A percentile compares a stretch with the other conserved stretches of the same genome.
These are phyloP conservation scores for Hypolimnas misippus DNA, from an alignment of 2,888 invertebrate species.

Conservation along the genomic window DNA sequence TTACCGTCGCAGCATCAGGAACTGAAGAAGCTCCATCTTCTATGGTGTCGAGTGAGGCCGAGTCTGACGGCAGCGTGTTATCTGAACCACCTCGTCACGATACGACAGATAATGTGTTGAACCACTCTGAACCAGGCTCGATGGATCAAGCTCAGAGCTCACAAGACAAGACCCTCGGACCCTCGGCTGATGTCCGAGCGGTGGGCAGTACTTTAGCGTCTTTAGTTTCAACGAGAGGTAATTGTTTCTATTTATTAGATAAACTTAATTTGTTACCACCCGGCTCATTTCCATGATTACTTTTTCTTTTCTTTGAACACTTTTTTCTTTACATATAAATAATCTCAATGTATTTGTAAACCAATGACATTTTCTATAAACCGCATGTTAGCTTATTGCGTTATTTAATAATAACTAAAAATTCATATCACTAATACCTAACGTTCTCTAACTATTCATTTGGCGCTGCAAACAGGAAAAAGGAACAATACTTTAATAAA, in stretches of 20 bases:
- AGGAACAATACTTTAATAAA: neutral
- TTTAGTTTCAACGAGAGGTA: slow-evolving; percentile 69
- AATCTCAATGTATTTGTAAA: too few species aligned
- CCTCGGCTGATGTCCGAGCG: slow-evolving; percentile 60
- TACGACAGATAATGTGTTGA: slow-evolving; percentile 43
- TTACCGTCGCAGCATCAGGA: slow-evolving; percentile 50
- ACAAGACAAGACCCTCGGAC: slow-evolving; percentile 53
- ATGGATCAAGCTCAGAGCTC: slow-evolving; percentile 47
- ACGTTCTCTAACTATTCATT: neutral
- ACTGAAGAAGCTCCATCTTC: slow-evolving; percentile 78
- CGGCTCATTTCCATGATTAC: too few species aligned
- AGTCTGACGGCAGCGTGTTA: slow-evolving; percentile 72
- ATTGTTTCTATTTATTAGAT: too few species aligned
- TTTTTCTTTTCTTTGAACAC: too few species aligned
- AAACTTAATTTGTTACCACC: neutral
- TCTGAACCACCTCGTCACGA: slow-evolving; percentile 65
- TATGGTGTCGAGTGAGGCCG: slow-evolving; percentile 78
- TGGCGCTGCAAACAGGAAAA: slow-evolving; percentile 11
- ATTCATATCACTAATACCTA: slow-evolving; percentile 7
- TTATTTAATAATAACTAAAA: neutral
- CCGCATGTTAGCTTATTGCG: neutral
- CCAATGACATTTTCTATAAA: too few species aligned
- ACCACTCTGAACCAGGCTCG: slow-evolving; percentile 48
- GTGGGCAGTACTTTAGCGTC: slow-evolving; percentile 58
- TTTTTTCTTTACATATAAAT: too few species aligned